Evolutionary conservation across 2,113 vertebrate species (phyloP).

Genomic region (Cisticola juncidis): DNA sequence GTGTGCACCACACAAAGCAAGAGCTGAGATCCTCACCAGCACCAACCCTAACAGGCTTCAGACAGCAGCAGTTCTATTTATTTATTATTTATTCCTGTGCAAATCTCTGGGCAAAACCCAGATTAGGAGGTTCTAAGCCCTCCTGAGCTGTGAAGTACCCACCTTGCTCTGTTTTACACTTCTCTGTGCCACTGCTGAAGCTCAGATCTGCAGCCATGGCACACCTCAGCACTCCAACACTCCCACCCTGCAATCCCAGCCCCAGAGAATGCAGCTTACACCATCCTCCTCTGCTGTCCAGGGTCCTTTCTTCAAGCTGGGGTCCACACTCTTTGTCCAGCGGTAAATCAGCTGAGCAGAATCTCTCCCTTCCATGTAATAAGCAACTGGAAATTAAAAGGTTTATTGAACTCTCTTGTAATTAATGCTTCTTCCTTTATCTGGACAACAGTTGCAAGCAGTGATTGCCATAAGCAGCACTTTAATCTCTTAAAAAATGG

Average conservation of each 20-base stretch:
- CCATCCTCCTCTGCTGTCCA: constrained; percentile 88
- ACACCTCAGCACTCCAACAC: background rate
- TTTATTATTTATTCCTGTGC: background rate
- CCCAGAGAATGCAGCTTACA: constrained; percentile 66
- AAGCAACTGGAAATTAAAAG: constrained; percentile 80
- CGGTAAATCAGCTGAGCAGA: constrained; percentile 86
- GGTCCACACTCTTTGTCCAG: constrained; percentile 89
- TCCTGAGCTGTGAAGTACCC: background rate
- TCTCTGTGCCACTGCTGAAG: background rate
- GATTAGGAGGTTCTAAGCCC: background rate
- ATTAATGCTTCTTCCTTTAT: background rate
- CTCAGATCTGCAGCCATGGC: background rate
- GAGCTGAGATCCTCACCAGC: background rate
- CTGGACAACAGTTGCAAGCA: background rate
- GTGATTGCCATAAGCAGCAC: background rate
- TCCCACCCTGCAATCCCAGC: background rate
- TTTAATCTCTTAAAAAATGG: background rate
- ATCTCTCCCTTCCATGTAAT: constrained; percentile 93
- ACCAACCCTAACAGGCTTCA: background rate
- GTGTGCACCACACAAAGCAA: background rate
- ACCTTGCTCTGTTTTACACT: rapidly evolving
- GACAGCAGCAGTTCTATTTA: background rate
- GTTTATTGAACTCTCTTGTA: background rate
- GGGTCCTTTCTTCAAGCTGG: constrained; percentile 81
- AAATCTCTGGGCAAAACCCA: background rate